Evolutionary conservation across 1,140 invertebrate genomes (phyloP).

Genomic region (Colletes gigas): DNA sequence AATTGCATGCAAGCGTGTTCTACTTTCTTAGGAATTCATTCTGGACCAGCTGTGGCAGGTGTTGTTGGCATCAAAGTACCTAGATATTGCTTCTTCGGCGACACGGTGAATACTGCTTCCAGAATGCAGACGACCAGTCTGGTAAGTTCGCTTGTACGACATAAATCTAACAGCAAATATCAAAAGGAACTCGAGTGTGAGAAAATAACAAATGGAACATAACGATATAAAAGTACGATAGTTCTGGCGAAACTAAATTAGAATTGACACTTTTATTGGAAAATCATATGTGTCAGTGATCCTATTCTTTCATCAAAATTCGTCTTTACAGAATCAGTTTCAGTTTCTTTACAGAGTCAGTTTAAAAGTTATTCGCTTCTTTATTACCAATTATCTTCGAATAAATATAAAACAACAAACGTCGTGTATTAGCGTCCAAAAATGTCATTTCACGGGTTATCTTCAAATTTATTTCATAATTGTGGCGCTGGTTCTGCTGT

Average conservation of each 20-base stretch:
- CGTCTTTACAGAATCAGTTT: too few species aligned
- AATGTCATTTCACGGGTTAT: too few species aligned
- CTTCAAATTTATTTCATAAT: too few species aligned
- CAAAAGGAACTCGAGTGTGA: background rate
- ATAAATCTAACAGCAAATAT: background rate
- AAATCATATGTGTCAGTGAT: too few species aligned
- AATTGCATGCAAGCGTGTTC: background rate
- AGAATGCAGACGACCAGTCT: constrained; percentile 91
- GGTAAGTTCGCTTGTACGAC: constrained; percentile 77
- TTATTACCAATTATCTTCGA: background rate
- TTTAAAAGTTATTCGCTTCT: too few species aligned
- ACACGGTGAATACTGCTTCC: constrained; percentile 93
- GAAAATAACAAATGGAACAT: too few species aligned
- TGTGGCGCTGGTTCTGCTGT: too few species aligned
- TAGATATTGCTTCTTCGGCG: constrained; percentile 91
- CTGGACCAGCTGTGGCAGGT: constrained; percentile 90
- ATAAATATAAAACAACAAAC: too few species aligned
- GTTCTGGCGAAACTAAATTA: background rate
- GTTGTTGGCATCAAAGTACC: constrained; percentile 90
- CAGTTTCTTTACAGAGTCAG: too few species aligned
- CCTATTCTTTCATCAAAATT: too few species aligned
- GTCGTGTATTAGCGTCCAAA: too few species aligned
- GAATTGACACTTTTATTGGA: background rate
- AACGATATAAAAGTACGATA: too few species aligned
- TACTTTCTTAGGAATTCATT: constrained; percentile 83